Conservation (phyloP, 2,888 invertebrate species). For the Bombylius major region DNA sequence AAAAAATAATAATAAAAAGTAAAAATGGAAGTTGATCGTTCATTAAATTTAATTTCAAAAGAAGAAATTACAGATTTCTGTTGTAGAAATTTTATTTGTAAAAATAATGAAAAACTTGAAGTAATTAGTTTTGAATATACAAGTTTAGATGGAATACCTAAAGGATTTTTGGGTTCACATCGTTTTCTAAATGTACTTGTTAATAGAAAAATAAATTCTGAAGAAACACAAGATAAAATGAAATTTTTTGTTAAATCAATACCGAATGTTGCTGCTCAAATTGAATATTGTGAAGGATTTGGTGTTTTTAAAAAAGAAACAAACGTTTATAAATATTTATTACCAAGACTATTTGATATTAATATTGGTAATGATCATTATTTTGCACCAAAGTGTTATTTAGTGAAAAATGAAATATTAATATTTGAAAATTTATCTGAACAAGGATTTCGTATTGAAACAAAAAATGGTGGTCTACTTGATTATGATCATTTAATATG, state of each 20-base stretch:
- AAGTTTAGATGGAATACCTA: constrained; percentile 23
- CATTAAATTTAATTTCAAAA: background rate
- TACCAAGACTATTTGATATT: constrained; percentile 30
- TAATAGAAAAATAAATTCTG: constrained; percentile 14
- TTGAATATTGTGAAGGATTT: constrained; percentile 38
- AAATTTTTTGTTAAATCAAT: constrained; percentile 47
- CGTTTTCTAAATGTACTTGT: constrained; percentile 24
- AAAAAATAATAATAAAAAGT: no score
- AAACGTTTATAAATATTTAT: constrained; percentile 34
- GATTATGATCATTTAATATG: constrained; percentile 34
- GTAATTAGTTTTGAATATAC: constrained; percentile 22
- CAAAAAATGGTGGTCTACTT: constrained; percentile 25
- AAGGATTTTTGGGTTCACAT: constrained; percentile 30
- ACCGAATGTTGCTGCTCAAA: constrained; percentile 41
- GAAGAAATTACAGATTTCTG: constrained; percentile 22
- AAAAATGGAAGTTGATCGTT: no score
- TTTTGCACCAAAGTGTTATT: constrained; percentile 35
- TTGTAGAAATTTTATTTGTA: constrained; percentile 16
- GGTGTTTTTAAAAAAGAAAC: constrained; percentile 41
- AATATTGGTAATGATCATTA: constrained; percentile 19
- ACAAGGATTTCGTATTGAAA: constrained; percentile 26
- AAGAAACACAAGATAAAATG: constrained; percentile 16
- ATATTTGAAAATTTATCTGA: constrained; percentile 37
- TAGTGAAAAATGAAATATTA: constrained; percentile 30
- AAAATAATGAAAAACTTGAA: constrained; percentile 13